These are phyloP conservation scores for Synergus japonicus DNA, from an alignment of 2,888 invertebrate genomes.

Conservation along the genomic window DNA sequence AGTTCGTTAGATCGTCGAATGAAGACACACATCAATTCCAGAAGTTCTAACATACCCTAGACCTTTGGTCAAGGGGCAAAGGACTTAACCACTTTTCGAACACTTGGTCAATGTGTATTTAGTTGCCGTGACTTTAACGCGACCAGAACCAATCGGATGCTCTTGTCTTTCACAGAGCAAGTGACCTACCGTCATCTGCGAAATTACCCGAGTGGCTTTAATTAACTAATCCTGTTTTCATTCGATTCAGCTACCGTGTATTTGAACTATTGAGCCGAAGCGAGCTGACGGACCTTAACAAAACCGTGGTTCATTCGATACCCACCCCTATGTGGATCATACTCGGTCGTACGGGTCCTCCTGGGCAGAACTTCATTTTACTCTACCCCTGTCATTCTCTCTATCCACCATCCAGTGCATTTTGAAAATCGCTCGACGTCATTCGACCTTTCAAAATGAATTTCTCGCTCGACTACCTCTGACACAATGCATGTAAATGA, in stretches of 20 bases:
- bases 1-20: neutral
- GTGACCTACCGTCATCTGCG: conserved; percentile 46
- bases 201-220: conserved; percentile 59
- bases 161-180: neutral
- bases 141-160: neutral
- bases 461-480: neutral
- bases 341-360: conserved; percentile 34
- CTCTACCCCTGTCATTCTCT: conserved; percentile 26
- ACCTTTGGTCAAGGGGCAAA: neutral
- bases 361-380: conserved; percentile 36
- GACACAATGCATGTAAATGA: neutral
- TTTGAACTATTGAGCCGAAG: conserved; percentile 43
- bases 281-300: conserved; percentile 49
- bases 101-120: neutral
- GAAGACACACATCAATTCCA: neutral
- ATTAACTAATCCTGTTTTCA: conserved; percentile 65
- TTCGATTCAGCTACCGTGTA: conserved; percentile 51
- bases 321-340: conserved; percentile 37
- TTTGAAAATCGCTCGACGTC: conserved; percentile 17
- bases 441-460: conserved; percentile 14
- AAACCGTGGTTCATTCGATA: conserved; percentile 55
- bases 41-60: neutral
- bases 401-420: too few species aligned
- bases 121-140: neutral
- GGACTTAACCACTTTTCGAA: neutral